These are phyloP conservation scores for Acrocephalus scirpaceus DNA, from an alignment of 2,797 vertebrate species.

Conservation along the genomic window DNA sequence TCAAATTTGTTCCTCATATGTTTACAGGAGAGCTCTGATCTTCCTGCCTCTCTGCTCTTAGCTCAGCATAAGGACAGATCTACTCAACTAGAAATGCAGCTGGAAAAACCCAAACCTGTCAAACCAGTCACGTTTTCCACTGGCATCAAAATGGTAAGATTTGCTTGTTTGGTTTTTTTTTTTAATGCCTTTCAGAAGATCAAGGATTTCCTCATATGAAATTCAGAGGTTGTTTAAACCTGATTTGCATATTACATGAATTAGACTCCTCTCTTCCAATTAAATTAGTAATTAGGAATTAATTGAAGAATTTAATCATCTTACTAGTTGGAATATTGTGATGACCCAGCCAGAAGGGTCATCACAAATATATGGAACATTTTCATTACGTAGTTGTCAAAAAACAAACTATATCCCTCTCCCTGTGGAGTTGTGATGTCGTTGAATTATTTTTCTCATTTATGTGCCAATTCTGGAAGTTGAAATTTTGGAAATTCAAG, in stretches of 20 bases:
- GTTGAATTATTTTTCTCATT: background rate
- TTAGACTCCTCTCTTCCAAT: background rate
- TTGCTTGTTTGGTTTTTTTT: background rate
- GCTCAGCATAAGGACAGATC: slow-evolving; percentile 95
- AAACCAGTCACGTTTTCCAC: slow-evolving; percentile 94
- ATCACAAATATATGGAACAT: background rate
- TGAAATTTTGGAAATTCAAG: background rate
- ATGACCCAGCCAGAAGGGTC: background rate
- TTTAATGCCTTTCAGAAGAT: background rate
- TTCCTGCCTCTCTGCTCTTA: slow-evolving; percentile 92
- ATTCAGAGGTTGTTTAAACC: background rate
- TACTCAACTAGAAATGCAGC: slow-evolving; percentile 88
- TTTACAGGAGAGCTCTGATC: slow-evolving; percentile 89
- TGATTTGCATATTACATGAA: background rate
- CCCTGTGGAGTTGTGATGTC: background rate
- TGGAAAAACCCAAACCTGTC: slow-evolving; percentile 91
- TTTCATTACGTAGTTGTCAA: background rate
- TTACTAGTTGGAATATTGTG: background rate
- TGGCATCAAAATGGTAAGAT: slow-evolving; percentile 94
- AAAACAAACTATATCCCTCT: background rate
- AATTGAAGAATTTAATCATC: background rate
- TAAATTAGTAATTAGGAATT: background rate
- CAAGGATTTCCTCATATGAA: background rate
- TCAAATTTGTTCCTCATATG: slow-evolving; percentile 27
- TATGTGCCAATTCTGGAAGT: background rate